These are phyloP conservation scores for Meloe dianella DNA, from an alignment of 2,888 invertebrate species.

Conservation along the genomic window DNA sequence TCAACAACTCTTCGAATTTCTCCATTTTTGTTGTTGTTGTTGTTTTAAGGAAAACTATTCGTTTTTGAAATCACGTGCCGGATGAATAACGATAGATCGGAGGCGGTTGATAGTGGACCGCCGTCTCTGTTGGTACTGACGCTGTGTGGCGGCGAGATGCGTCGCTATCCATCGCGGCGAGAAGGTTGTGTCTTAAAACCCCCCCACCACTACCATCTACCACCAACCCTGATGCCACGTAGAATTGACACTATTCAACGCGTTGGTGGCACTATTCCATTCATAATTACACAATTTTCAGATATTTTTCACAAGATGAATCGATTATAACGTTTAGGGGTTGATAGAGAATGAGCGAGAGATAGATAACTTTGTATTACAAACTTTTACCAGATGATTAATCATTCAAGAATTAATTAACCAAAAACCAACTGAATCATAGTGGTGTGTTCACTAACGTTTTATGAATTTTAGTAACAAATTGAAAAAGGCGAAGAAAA, in stretches of 20 bases:
- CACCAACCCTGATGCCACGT: background rate
- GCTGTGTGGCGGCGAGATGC: conserved; percentile 10
- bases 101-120: conserved; percentile 4
- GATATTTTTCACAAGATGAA: too few species aligned
- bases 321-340: too few species aligned
- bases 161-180: conserved; percentile 9
- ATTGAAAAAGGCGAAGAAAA: background rate
- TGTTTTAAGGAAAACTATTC: background rate
- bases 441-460: background rate
- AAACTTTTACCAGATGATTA: background rate
- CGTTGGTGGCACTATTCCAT: background rate
- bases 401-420: conserved; percentile 6
- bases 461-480: background rate
- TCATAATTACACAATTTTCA: background rate
- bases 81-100: background rate
- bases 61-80: background rate
- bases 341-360: too few species aligned
- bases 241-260: background rate
- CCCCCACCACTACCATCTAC: background rate
- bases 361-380: too few species aligned
- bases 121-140: conserved; percentile 7
- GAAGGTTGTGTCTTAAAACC: background rate
- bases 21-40: background rate
- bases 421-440: background rate
- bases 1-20: background rate